Conservation (phyloP, 2,113 vertebrate genomes). For the Pterocles burchelli region DNA sequence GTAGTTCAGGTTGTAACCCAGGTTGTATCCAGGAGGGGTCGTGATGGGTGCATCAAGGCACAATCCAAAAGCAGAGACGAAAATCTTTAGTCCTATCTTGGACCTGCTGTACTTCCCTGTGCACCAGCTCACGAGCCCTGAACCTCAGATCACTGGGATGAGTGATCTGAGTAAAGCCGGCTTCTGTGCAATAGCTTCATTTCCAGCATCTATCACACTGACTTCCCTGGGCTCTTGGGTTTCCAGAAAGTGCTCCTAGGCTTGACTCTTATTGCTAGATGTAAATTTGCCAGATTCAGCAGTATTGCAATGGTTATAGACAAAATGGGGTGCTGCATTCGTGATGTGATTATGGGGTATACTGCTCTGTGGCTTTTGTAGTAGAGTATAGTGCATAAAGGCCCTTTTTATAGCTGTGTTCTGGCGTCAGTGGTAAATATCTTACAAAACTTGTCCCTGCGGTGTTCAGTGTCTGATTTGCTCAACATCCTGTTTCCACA, state of each 20-base stretch:
- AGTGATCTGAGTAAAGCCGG: background rate
- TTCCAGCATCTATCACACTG: background rate
- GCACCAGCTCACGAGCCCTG: background rate
- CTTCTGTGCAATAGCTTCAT: background rate
- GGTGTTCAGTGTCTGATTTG: background rate
- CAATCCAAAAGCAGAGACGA: background rate
- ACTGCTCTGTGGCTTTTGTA: background rate
- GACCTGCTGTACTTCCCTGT: background rate
- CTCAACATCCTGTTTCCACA: background rate
- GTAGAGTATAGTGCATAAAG: fast-evolving
- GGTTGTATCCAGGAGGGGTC: background rate
- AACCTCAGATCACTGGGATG: background rate
- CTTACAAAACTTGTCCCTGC: background rate
- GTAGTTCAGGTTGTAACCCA: background rate
- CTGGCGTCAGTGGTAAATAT: background rate
- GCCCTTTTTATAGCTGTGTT: background rate
- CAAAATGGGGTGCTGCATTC: background rate
- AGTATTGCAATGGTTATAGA: background rate
- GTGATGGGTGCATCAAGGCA: fast-evolving
- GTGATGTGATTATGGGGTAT: background rate
- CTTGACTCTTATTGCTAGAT: background rate
- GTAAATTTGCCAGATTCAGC: background rate
- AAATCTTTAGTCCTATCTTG: background rate
- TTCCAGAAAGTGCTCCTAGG: background rate
- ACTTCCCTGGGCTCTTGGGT: background rate